Evolutionary conservation across 2,888 invertebrate species (phyloP), one percentile per base, ranked within the genome.

Genomic region (Drosophila algonquin): DNA sequence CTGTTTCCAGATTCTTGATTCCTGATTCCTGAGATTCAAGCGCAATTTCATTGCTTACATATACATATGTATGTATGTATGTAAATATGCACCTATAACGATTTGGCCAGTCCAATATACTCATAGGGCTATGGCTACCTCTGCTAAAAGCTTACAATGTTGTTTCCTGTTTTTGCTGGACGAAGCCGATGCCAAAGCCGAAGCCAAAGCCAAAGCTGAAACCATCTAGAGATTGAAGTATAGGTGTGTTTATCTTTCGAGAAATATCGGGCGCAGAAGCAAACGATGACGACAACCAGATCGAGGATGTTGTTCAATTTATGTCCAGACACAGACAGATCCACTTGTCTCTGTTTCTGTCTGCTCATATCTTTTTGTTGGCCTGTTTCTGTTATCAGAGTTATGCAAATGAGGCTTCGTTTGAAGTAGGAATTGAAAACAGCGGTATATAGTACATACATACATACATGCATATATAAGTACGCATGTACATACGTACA

Each of bases 121-220:
- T 46, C 57, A 12, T 6, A 9, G 9, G 5, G 57, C 21, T 57
- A 48, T 2, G 4, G 47, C 18, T 57, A 48, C 9, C 14, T 8
- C 27, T n/a, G 32, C 21, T 45, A 32, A 45, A 57, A 57, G 35
- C 47, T 57, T 59, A 75, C 78, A 78, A 81, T 82, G 81, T 81
- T 78, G 82, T 79, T 81, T 81, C 82, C 82, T 78, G 81, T 81
- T 81, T 80, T 60, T 68, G 51, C 51, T 65, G 62, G n/a, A 40
- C 56, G 27, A 16, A 46, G 56, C 7, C 14, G 45, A 8, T 5
- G 24, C 24, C 24, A 24, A 5, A 21, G 52, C 18, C 54, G 1
- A 55, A 16, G 18, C 9, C 12, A n/a, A 8, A 21, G 53, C 21
- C 50, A 14, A 55, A 18, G 21, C 50, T 50, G 12, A 47, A 53